Evolutionary conservation across 2,113 vertebrate species (phyloP), one percentile per base, ranked within the genome.

Genomic region (Turnix velox): DNA sequence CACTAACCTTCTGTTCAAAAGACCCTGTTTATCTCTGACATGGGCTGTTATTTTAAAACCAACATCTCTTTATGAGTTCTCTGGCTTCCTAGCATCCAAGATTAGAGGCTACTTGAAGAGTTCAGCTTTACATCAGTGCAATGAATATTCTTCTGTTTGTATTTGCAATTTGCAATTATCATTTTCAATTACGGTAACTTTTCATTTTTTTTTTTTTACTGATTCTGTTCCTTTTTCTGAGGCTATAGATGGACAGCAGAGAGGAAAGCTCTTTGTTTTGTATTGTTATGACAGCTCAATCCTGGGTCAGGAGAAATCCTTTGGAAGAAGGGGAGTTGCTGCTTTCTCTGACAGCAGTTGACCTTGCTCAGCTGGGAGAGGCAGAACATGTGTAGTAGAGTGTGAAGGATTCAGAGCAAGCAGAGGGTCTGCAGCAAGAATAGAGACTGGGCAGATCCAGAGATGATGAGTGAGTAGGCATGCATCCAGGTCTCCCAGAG

Each of bases 1-100:
- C n/a, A 43, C 39, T 91, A 87, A 96, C 91, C 85, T 87, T 42
- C 52, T 87, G 8, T 90, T 82, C 18, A 72, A 48, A 66, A 85
- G 39, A 86, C 55, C 11, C n/a, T 72, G 14, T 91, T 95, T 92
- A 51, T 91, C 39, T 46, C 33, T 65, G 71, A 87, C 13, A 7
- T 30, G 31, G 73, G 45, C 39, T 87, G 52, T 72, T 89, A 89
- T 96, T 96, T 96, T 82, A 66, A 93, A 95, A 68, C 33, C 33
- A 83, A 11, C 35, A 52, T 73, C 40, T 77, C 22, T 82, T 81
- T 84, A 77, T 24, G 40, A 82, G 22, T 88, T 76, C 18, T 54
- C 6, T 69, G 40, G 7, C 31, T 92, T 86, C 19, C 33, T 58
- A 58, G 8, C 18, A 54, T 48, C 18, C n/a, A 79, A 49, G 68